These are phyloP conservation scores for Eupeodes luniger DNA, from an alignment of 2,888 invertebrate genomes.

Conservation along the genomic window DNA sequence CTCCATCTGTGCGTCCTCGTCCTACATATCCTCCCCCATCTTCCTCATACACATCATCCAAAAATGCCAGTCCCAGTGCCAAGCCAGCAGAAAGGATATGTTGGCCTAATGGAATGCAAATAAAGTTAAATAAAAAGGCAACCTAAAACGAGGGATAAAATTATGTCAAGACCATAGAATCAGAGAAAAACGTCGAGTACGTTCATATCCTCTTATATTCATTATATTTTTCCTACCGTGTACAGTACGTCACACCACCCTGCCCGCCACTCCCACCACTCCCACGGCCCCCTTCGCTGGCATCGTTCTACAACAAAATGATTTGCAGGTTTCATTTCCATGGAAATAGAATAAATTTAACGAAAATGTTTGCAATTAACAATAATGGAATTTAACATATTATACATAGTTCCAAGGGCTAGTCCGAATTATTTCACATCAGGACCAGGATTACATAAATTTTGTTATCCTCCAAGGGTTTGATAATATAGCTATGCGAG, in stretches of 20 bases:
- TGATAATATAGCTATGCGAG: not conserved
- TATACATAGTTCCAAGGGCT: constrained; percentile 53
- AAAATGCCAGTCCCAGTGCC: too few relatives aligned
- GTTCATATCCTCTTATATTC: not conserved
- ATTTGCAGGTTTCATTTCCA: constrained; percentile 41
- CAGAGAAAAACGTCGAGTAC: not conserved
- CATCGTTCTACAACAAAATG: not conserved
- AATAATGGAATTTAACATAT: constrained; percentile 71
- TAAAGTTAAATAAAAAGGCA: constrained; percentile 64
- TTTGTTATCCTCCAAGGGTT: constrained; percentile 17
- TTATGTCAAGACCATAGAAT: constrained; percentile 33
- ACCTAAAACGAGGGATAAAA: constrained; percentile 35
- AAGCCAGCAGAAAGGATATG: constrained; percentile 32
- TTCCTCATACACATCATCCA: not conserved
- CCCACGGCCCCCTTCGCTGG: too few relatives aligned
- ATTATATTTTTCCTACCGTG: not conserved
- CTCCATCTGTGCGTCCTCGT: not conserved
- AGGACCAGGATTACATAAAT: constrained; percentile 14
- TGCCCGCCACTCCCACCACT: too few relatives aligned
- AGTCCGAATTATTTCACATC: constrained; percentile 56
- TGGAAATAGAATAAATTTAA: constrained; percentile 69
- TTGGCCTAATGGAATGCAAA: constrained; percentile 73
- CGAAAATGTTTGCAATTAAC: constrained; percentile 72
- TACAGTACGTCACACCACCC: too few relatives aligned
- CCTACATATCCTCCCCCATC: not conserved